These are phyloP conservation scores for Pemphigus obesinymphae DNA, from an alignment of 1,140 invertebrate species.

Conservation along the genomic window DNA sequence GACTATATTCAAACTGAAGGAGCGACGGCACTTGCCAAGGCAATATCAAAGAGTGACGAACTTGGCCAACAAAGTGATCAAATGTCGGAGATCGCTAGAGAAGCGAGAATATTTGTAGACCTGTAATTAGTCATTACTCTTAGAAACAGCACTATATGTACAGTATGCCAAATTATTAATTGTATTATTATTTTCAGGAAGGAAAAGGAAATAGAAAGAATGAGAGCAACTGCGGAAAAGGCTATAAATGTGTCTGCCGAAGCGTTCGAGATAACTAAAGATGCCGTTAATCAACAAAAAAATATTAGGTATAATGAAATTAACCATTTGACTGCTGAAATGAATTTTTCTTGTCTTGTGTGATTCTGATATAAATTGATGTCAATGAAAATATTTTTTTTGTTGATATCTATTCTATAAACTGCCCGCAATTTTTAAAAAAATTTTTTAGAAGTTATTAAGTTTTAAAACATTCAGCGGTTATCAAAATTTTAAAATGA, in stretches of 20 bases:
- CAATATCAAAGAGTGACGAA: conserved; percentile 73
- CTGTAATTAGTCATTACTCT: conserved; percentile 53
- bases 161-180: neutral
- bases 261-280: conserved; percentile 74
- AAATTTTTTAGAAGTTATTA: too few species aligned
- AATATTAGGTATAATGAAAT: conserved; percentile 69
- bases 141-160: neutral
- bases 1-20: conserved; percentile 77
- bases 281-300: conserved; percentile 73
- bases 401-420: too few species aligned
- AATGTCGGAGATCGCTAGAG: conserved; percentile 84
- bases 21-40: conserved; percentile 67
- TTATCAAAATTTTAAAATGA: too few species aligned
- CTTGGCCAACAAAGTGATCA: conserved; percentile 85
- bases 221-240: conserved; percentile 69
- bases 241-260: conserved; percentile 76
- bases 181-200: conserved; percentile 53
- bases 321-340: too few species aligned
- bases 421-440: too few species aligned
- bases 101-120: conserved; percentile 75
- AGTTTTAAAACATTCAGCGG: too few species aligned
- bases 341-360: too few species aligned
- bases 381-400: too few species aligned
- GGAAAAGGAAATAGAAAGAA: conserved; percentile 69
- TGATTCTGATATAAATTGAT: too few species aligned